These are phyloP conservation scores for Ophion obscuratus DNA, from an alignment of 2,888 invertebrate genomes.

Conservation along the genomic window DNA sequence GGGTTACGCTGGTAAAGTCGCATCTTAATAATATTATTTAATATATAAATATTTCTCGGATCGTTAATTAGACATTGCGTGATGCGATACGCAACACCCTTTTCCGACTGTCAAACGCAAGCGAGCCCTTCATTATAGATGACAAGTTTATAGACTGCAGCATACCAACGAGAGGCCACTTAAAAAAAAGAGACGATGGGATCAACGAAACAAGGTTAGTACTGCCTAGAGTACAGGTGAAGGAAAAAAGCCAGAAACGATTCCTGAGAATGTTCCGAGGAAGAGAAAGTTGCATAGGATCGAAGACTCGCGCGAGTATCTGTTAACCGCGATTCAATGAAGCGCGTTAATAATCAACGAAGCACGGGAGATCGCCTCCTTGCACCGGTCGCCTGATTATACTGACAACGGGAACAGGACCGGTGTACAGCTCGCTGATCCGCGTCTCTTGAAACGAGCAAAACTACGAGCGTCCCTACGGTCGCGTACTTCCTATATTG, in stretches of 20 bases:
- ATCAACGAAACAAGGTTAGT: slow-evolving; percentile 22
- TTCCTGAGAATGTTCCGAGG: slow-evolving; percentile 23
- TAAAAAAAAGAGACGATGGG: neutral
- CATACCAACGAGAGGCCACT: neutral
- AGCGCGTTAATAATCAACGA: slow-evolving; percentile 66
- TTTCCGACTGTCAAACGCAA: too few relatives aligned
- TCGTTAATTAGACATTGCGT: too few relatives aligned
- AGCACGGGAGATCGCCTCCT: slow-evolving; percentile 35
- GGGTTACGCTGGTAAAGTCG: too few relatives aligned
- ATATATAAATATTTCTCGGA: too few relatives aligned
- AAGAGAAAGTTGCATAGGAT: slow-evolving; percentile 49
- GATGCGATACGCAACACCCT: too few relatives aligned
- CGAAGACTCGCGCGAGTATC: slow-evolving; percentile 29
- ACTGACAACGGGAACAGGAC: slow-evolving; percentile 26
- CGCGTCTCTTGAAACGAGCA: slow-evolving; percentile 29
- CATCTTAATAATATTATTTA: too few relatives aligned
- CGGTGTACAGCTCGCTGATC: neutral
- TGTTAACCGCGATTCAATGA: slow-evolving; percentile 68
- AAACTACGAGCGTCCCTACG: slow-evolving; percentile 6
- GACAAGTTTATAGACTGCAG: neutral
- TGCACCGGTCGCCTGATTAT: slow-evolving; percentile 8
- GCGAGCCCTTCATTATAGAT: neutral
- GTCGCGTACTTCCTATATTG: slow-evolving; percentile 21
- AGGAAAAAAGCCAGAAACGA: slow-evolving; percentile 4
- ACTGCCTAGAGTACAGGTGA: neutral